Base-by-base conservation (phyloP, 2,797 vertebrate species). In the Microchirus variegatus region DNA sequence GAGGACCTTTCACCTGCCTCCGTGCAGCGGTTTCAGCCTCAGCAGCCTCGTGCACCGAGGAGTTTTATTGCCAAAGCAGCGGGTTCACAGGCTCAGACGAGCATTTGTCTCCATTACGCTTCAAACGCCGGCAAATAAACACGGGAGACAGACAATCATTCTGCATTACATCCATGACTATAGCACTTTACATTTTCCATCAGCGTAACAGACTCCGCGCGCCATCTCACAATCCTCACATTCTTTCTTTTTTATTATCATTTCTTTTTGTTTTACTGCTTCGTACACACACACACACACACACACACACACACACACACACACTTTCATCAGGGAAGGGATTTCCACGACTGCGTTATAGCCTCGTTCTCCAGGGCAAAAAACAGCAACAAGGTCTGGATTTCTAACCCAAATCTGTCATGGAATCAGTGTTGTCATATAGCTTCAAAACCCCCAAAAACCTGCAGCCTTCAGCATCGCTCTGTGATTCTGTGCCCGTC, bases 61-160 rank as follows among this genome's bases (percentile, higher is more conserved):
- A 79, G 73, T 18, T 36, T 59, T 78, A 72, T 67, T 75, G 59
- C 67, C 63, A 53, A 64, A 82, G 78, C 79, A 57, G 65, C 43
- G 18, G 80, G 69, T 77, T 77, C 76, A 63, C 75, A 45, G 67
- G 74, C 85, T 79, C 81, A 84, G 78, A 66, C 67, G 26, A 81
- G 77, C 87, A 91, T 91, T 90, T 89, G 86, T 91, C 90, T 90
- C 89, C 83, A 90, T 90, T 89, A 90, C 66, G 53, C 75, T 65
- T 70, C 73, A 74, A 64, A 85, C 82, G 56, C 79, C 22, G 74
- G 85, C 83, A 86, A 89, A 89, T 90, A 90, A 91, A 90, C 87
- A 89, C 81, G 66, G 85, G 83, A 86, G 86, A 89, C 86, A 89
- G 84, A 86, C 87, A 81, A 89, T 91, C 84, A 91, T 90, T 91